Conservation (phyloP, 2,797 vertebrate genomes). For the Dromococcyx pavoninus region DNA sequence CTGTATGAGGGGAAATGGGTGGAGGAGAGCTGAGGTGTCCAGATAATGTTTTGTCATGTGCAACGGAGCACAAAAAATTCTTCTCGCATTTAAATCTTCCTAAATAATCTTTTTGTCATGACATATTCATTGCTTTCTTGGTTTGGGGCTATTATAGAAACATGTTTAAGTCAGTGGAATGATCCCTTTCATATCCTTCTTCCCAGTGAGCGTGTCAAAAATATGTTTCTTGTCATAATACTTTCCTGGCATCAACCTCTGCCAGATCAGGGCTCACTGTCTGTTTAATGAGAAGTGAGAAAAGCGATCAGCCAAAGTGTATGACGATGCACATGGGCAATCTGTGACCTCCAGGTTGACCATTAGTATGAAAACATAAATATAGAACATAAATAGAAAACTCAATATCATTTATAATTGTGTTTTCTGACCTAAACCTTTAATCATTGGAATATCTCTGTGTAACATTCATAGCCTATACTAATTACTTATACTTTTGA, state of each 20-base stretch:
- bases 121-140: neutral
- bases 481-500: neutral
- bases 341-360: neutral
- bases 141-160: neutral
- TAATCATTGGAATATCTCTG: neutral
- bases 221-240: neutral
- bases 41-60: constrained; percentile 4
- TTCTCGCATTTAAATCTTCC: neutral
- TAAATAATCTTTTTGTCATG: constrained; percentile 31
- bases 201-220: neutral
- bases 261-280: neutral
- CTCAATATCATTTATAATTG: neutral
- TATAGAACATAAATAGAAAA: too few species aligned
- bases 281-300: neutral
- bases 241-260: neutral
- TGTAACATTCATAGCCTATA: neutral
- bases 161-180: neutral
- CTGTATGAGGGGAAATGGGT: constrained; percentile 62
- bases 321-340: neutral
- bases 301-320: neutral
- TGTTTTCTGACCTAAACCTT: neutral
- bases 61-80: neutral
- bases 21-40: constrained; percentile 57
- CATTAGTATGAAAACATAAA: neutral
- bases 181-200: neutral